phyloP scores from a whole-genome alignment of 2,113 vertebrate genomes.

The Seriola rivoliana region DNA sequence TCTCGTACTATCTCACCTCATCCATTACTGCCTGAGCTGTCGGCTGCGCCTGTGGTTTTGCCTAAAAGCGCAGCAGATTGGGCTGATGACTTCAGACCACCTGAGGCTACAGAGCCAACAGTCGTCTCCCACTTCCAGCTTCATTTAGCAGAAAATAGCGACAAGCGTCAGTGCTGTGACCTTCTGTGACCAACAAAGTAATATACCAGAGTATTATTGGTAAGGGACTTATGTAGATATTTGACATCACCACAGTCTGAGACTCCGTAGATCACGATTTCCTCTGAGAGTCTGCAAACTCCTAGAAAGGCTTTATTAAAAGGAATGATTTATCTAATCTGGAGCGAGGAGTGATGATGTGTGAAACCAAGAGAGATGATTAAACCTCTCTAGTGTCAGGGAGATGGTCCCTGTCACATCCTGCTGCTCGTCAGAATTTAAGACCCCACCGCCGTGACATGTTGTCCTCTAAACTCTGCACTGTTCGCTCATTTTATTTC shows the following conservation, averaged over 20 bases:
- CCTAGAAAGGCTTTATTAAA: conserved; percentile 62
- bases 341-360: conserved; percentile 48
- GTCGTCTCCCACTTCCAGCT: neutral
- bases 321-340: conserved; percentile 67
- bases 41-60: conserved; percentile 1
- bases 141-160: conserved; percentile 6
- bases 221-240: conserved; percentile 53
- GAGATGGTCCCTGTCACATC: conserved; percentile 63
- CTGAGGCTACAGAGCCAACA: conserved; percentile 17
- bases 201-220: conserved; percentile 40
- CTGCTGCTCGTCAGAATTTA: conserved; percentile 57
- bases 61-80: conserved; percentile 17
- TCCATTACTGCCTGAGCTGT: conserved; percentile 5
- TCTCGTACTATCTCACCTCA: conserved; percentile 21
- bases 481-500: conserved; percentile 43
- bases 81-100: conserved; percentile 21
- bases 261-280: conserved; percentile 40
- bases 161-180: conserved; percentile 39
- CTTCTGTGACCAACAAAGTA: conserved; percentile 46
- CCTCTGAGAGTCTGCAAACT: conserved; percentile 53
- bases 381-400: conserved; percentile 55
- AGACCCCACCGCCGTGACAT: conserved; percentile 37
- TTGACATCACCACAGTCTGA: conserved; percentile 46
- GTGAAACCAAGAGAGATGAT: conserved; percentile 64
- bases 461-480: conserved; percentile 44